These are phyloP conservation scores for Neosilurus hyrtlii DNA, from an alignment of 2,797 vertebrate species.

Conservation along the genomic window DNA sequence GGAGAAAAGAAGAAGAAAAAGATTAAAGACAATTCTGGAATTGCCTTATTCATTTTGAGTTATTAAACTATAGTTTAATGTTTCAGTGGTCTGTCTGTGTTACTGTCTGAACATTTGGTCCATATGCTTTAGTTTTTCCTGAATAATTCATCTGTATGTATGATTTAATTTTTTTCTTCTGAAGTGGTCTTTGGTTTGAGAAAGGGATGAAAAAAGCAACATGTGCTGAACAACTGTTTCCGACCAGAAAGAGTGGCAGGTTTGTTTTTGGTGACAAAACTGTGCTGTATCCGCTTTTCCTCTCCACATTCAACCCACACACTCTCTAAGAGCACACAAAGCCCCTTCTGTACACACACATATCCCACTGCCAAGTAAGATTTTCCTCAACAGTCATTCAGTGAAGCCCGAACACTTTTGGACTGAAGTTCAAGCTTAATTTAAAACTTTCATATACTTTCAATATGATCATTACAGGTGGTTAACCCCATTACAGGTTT, in stretches of 20 bases:
- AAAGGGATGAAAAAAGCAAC: too few relatives aligned
- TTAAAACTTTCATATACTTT: constrained; percentile 33
- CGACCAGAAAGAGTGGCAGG: constrained; percentile 31
- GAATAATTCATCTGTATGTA: neutral
- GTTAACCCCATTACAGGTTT: constrained; percentile 19
- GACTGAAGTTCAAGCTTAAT: constrained; percentile 8
- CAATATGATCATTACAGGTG: constrained; percentile 3
- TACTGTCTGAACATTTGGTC: neutral
- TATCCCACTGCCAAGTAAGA: constrained; percentile 41
- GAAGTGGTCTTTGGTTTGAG: neutral
- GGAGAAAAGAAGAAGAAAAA: neutral
- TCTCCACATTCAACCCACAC: constrained; percentile 14
- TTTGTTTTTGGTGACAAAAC: constrained; percentile 31
- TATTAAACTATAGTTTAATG: neutral
- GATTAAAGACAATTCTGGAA: neutral
- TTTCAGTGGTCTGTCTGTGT: neutral
- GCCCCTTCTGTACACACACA: constrained; percentile 43
- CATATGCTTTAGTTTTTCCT: neutral
- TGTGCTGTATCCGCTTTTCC: neutral
- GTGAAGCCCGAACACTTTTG: constrained; percentile 26
- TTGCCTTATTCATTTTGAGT: neutral
- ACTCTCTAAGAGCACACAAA: constrained; percentile 45
- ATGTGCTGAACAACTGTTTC: constrained; percentile 1
- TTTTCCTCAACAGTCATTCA: constrained; percentile 46
- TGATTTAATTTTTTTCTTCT: neutral